Percentiles rank a stretch among this genome's conserved stretches.
Conservation (phyloP, 1,140 invertebrate species). For the Spodoptera frugiperda region DNA sequence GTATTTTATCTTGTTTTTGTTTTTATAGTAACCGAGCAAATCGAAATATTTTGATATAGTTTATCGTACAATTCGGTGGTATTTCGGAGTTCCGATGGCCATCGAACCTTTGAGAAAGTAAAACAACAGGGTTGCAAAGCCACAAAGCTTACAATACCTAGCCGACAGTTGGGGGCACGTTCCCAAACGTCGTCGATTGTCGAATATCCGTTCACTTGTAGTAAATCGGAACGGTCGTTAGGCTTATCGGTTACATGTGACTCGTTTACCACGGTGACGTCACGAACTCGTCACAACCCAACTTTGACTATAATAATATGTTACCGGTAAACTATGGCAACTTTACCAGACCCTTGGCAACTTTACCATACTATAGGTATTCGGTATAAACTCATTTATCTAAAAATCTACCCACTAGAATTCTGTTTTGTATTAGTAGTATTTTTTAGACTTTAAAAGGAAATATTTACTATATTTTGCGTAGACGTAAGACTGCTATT, state of each 20-base stretch:
- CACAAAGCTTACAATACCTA: conserved; percentile 23
- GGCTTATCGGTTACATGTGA: conserved; percentile 61
- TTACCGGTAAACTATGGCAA: no score
- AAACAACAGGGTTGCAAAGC: conserved; percentile 14
- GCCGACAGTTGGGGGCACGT: conserved; percentile 47
- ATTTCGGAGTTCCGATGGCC: neutral
- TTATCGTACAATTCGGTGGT: neutral
- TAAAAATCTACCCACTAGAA: no score
- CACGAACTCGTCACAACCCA: conserved; percentile 47
- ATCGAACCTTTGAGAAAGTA: neutral
- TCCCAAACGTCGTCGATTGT: conserved; percentile 50
- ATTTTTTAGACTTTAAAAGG: no score
- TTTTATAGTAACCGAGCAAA: neutral
- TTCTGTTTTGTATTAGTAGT: no score
- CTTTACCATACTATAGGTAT: no score
- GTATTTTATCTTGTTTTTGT: no score
- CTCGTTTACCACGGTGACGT: conserved; percentile 56
- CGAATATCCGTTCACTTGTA: conserved; percentile 49
- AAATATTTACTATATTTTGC: no score
- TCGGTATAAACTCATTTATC: no score
- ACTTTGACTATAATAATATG: conserved; percentile 49
- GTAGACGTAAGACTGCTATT: no score
- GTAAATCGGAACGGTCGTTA: conserved; percentile 66
- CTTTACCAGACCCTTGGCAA: no score
- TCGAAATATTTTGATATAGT: neutral